Percentiles rank a stretch among this genome's conserved stretches.
phyloP scores from a whole-genome alignment of 2,797 vertebrate genomes.

The Microctenopoma stevenorrisi region DNA sequence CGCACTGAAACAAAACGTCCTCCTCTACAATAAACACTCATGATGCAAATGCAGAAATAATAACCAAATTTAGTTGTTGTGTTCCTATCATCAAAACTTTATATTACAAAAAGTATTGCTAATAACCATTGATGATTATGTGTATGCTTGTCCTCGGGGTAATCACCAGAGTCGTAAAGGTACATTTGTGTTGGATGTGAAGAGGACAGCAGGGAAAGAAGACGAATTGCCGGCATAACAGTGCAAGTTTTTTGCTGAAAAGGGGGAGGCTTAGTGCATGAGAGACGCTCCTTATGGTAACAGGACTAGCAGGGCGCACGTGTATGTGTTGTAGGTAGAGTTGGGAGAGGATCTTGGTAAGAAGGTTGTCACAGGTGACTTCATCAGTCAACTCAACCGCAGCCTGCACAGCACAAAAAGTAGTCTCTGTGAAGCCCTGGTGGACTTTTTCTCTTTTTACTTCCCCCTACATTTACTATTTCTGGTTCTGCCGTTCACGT shows the following conservation, averaged over 20 bases:
- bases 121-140: background rate
- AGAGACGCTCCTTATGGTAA: slow-evolving; percentile 41
- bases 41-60: too few species aligned
- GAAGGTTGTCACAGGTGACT: slow-evolving; percentile 45
- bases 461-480: slow-evolving; percentile 17
- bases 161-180: background rate
- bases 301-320: slow-evolving; percentile 11
- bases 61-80: background rate
- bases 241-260: slow-evolving; percentile 7
- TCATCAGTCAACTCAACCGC: slow-evolving; percentile 52
- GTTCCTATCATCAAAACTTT: background rate
- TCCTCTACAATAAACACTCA: too few species aligned
- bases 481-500: slow-evolving; percentile 13
- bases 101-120: background rate
- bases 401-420: slow-evolving; percentile 17
- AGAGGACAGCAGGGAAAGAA: slow-evolving; percentile 1
- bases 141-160: background rate
- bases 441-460: slow-evolving; percentile 16
- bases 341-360: slow-evolving; percentile 28
- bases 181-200: background rate
- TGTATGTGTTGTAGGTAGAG: slow-evolving; percentile 9
- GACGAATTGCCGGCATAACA: slow-evolving; percentile 17
- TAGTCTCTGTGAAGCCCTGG: slow-evolving; percentile 19
- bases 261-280: slow-evolving; percentile 5
- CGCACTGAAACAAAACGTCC: background rate